Base-by-base conservation (phyloP, 2,888 invertebrate species). In the Coronaproctus castanopsis region DNA sequence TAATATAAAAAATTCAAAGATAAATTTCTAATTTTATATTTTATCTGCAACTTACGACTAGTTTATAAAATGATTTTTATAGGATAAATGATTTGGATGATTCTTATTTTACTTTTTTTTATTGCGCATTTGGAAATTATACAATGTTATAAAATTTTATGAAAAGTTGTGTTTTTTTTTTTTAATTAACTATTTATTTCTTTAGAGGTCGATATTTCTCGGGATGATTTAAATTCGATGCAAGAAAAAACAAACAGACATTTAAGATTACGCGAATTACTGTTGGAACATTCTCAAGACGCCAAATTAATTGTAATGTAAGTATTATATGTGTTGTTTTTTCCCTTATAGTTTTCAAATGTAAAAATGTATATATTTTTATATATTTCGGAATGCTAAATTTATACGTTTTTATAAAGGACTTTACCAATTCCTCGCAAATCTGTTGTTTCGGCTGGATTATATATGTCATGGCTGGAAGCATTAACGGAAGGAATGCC, bases 351-450 rank as follows among this genome's bases (percentile, higher is more conserved):
- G 14, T 36, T 36, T 36, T 5, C 5, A 36, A 36, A 36, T 36
- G 36, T 36, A 36, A 14, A 36, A 36, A 36, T 14, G 36, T 8
- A 36, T 36, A 36, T 36, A 5, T 8, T 36, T 36, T 36, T 36
- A 36, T 36, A 52, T 51, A 8, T 2, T 21, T 53, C 18, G 5
- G 51, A 23, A 24, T 36, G 18, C 48, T 50, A 50, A 21, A 21
- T 22, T 57, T 57, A 5, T 21, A 54, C 18, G 3, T 54, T 55
- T 23, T 56, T 66, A 65, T 62, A 60, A 69, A 83, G 82, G 78
- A 95, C 96, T 5, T 75, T 96, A 64, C 96, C 96, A 10, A 89
- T 96, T 81, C 95, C 96, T 18, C 78, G 93, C 23, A 88, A 92
- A 66, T 82, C 80, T 66, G 83, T 87, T n/a, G 85, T 92, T 48